Base-by-base conservation (phyloP, 1,140 invertebrate species). In the Diploscapter pachys region DNA sequence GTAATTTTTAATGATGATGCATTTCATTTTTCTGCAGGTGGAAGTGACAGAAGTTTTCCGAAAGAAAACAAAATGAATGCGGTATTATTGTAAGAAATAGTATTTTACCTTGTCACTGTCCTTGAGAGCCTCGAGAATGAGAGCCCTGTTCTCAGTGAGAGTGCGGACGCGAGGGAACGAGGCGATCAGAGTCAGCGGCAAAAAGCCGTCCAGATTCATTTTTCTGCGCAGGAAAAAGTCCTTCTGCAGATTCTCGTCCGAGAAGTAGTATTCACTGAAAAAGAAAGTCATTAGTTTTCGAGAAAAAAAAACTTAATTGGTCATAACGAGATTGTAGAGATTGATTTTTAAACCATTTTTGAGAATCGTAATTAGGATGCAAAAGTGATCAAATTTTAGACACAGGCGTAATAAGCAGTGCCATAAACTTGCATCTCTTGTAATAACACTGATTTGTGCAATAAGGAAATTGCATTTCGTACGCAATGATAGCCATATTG, bases 231-330 rank as follows among this genome's bases (percentile, higher is more conserved):
- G 89, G 88, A 96, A 99, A 87, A 97, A 94, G 86, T 99, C 96
- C 81, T 93, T 91, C 80, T 92, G 90, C 67, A 99, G 89, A 89
- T 99, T 99, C 81, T 98, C 95, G 81, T 92, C 91, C 85, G 94
- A 96, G 88, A 99, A 98, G 89, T 99, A 99, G 88, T 99, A 99
- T 88, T 99, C 96, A 86, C 95, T 97, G 87, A 54, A 90, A 89
- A 80, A 80, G 69, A 31, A 31, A 31, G 31, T 31, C 31, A 31
- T 31, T 31, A 31, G 31, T 31, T 31, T 31, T 31, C 57, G 9
- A 59, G 2, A 9, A 13, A 59, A 9, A 59, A 13, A 59, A 59
- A 9, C 57, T 59, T 13, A 59, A 59, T 59, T 59, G 9, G 13
- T 59, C 13, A 31, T 48, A 5, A 51, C 54, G 57, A 31, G 31